Evolutionary conservation across 2,113 vertebrate genomes (phyloP), one percentile per base, ranked within the genome.

Genomic region (Antechinus flavipes): DNA sequence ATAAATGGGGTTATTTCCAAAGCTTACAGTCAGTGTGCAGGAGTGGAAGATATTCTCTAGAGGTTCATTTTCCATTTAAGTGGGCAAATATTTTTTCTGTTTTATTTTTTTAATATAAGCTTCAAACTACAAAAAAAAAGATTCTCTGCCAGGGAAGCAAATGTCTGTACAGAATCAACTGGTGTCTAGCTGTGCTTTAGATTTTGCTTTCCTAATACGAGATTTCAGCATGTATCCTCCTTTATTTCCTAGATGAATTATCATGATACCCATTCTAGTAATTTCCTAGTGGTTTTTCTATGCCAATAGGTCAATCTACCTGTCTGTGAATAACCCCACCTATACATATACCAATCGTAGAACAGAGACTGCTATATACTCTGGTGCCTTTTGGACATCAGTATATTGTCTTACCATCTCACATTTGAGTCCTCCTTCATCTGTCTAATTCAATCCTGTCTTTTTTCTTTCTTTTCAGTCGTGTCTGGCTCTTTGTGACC

Each of bases 1-100:
- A 55, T 56, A 96, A 89, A 61, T 95, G 46, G 11, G 49, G 27
- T 95, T 95, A 94, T 96, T 97, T 98, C 16, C 90, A 90, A 94
- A 91, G 55, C 35, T 89, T 47, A 94, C 27, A 90, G 76, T 22
- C 95, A 91, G 42, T 93, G 91, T 35, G 76, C 4, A 30, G 49
- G 25, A 95, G 55, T 1, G 12, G 68, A n/a, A 94, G 35, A 22
- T 96, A 24, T 53, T 54, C n/a, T 54, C 7, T 56, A 92, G 56
- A 90, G 92, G 27, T 93, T 53, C 4, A 8, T 91, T 90, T 92
- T 95, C 26, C 90, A 26, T 68, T 96, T 92, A 93, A 97, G 27
- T 46, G 53, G 50, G 49, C 30, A 91, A 5, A 11, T 61, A 50
- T 92, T 93, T 97, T 93, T 89, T 25, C 93, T 91, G n/a, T 35